phyloP scores from a whole-genome alignment of 2,797 vertebrate genomes.

The Tiaroga cobitis region DNA sequence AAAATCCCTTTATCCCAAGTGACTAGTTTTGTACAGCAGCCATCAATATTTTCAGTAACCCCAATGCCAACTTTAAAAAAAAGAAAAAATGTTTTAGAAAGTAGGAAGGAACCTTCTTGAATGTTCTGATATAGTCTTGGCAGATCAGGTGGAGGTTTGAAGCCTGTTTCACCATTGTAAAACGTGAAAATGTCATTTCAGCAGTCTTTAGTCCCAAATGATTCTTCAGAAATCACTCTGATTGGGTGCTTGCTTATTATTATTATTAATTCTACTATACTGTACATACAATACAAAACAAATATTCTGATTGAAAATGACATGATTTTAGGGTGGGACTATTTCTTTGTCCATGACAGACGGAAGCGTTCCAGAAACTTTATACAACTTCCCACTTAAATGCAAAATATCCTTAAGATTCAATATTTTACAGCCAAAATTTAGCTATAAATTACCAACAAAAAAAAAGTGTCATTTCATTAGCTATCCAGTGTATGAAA shows the following conservation, averaged over 20 bases:
- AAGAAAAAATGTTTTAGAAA: not conserved
- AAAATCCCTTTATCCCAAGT: conserved; percentile 8
- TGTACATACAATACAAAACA: not conserved
- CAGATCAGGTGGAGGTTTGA: not conserved
- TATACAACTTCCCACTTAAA: not conserved
- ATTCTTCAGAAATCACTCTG: not conserved
- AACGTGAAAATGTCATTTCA: not conserved
- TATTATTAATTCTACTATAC: not conserved
- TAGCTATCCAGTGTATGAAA: conserved; percentile 1
- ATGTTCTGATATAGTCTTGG: not conserved
- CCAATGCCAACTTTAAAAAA: not conserved
- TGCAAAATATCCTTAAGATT: not conserved
- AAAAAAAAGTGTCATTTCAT: not conserved
- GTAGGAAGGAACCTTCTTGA: not conserved
- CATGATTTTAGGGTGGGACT: not conserved
- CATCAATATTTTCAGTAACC: not conserved
- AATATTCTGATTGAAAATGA: not conserved
- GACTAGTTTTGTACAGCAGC: not conserved
- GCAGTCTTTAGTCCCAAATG: not conserved
- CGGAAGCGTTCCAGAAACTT: not conserved
- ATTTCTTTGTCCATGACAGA: not conserved
- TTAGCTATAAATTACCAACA: not conserved
- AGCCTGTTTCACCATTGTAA: not conserved
- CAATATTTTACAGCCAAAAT: not conserved
- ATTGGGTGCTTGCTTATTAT: not conserved